Percentiles rank a stretch among this genome's conserved stretches.
Conservation (phyloP, 2,888 invertebrate genomes). For the Leptothorax acervorum region DNA sequence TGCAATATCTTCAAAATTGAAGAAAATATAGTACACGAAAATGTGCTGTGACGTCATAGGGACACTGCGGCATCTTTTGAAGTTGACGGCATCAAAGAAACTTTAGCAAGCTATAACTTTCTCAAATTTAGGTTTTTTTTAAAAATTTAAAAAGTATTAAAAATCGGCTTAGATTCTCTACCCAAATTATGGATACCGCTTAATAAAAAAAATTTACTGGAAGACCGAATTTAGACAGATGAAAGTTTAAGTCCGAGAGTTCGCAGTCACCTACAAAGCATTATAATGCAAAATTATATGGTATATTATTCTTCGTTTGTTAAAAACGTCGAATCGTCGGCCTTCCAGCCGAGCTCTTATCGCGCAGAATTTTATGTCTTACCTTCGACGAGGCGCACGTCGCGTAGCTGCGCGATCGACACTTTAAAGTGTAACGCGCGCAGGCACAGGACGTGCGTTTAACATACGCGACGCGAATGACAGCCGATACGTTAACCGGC, state of each 20-base stretch:
- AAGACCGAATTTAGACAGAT: too few relatives aligned
- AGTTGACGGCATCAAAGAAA: too few relatives aligned
- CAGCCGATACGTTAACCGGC: slow-evolving; percentile 3
- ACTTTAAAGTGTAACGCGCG: slow-evolving; percentile 43
- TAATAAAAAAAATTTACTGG: too few relatives aligned
- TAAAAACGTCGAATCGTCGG: slow-evolving; percentile 7
- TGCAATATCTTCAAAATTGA: too few relatives aligned
- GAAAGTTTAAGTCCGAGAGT: neutral
- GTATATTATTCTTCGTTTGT: slow-evolving; percentile 10
- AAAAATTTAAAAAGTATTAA: too few relatives aligned
- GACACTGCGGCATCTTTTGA: too few relatives aligned
- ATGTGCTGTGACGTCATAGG: too few relatives aligned
- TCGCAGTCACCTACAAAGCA: neutral
- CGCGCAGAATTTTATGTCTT: slow-evolving; percentile 20
- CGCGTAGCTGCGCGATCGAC: slow-evolving; percentile 41
- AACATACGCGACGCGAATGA: slow-evolving; percentile 37
- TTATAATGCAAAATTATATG: neutral
- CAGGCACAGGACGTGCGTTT: slow-evolving; percentile 3
- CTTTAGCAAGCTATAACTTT: too few relatives aligned
- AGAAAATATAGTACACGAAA: too few relatives aligned
- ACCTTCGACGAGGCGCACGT: neutral
- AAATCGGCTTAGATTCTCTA: too few relatives aligned
- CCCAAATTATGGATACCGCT: too few relatives aligned
- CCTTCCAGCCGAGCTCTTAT: slow-evolving; percentile 30
- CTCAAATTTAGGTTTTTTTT: too few relatives aligned